These are phyloP conservation scores for Sturnira hondurensis DNA, from an alignment of 2,113 vertebrate genomes.

Conservation along the genomic window DNA sequence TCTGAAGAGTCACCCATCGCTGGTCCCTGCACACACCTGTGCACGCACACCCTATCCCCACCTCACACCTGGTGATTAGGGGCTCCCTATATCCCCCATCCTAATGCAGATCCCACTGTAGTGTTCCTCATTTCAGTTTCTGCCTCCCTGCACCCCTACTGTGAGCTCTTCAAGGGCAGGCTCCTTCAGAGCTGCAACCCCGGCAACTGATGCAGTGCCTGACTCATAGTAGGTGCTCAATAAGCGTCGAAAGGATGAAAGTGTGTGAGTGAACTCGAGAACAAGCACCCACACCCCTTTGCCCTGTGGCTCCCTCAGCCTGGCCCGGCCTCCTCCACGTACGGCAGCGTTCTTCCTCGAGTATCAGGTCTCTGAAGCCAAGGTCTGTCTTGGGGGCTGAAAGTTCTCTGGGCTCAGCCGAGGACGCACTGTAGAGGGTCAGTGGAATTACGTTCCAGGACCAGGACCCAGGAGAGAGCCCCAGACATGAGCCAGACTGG, in stretches of 20 bases:
- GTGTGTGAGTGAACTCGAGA: rapidly evolving
- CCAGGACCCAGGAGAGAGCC: neutral
- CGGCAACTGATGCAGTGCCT: rapidly evolving
- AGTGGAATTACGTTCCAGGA: no score
- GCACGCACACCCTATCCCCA: neutral
- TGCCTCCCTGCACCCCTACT: rapidly evolving
- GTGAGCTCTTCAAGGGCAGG: neutral
- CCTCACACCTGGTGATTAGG: neutral
- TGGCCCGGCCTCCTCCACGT: rapidly evolving
- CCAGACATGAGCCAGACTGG: neutral
- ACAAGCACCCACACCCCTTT: neutral
- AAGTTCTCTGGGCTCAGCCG: neutral
- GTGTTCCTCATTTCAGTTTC: neutral
- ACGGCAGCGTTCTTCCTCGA: neutral
- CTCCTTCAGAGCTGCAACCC: neutral
- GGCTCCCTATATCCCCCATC: neutral
- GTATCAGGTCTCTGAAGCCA: neutral
- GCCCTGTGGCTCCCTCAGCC: neutral
- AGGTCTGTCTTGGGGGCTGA: neutral
- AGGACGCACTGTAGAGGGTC: neutral
- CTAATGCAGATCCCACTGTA: neutral
- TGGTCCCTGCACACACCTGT: rapidly evolving
- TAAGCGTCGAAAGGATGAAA: rapidly evolving
- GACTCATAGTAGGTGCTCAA: neutral
- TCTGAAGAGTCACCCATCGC: neutral